Conservation (phyloP, 2,888 invertebrate genomes). For the Spicauda simplicius region DNA sequence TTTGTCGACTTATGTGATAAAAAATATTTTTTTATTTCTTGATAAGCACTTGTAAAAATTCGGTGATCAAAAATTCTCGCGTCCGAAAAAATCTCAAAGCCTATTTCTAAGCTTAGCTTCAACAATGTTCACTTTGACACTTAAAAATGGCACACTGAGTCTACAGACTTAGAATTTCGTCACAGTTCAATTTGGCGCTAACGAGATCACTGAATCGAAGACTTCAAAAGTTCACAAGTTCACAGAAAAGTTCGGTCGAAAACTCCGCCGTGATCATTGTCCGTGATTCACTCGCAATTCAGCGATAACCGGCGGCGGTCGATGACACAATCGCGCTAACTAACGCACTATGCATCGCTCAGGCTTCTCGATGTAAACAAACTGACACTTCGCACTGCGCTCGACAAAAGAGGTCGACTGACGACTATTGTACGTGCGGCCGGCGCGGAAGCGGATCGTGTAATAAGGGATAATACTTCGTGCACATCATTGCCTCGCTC, state of each 20-base stretch:
- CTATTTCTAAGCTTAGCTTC: slow-evolving; percentile 45
- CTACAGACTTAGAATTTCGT: slow-evolving; percentile 45
- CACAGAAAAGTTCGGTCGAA: slow-evolving; percentile 71
- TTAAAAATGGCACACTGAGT: slow-evolving; percentile 55
- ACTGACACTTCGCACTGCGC: slow-evolving; percentile 68
- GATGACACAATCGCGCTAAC: slow-evolving; percentile 79
- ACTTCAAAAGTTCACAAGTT: slow-evolving; percentile 69
- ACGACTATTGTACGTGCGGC: slow-evolving; percentile 79
- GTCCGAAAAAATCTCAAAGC: slow-evolving; percentile 45
- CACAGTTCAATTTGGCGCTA: slow-evolving; percentile 67
- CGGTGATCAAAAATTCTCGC: slow-evolving; percentile 44
- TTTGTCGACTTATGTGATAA: background rate
- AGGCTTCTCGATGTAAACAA: slow-evolving; percentile 77
- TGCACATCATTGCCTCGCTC: slow-evolving; percentile 82
- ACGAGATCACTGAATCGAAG: slow-evolving; percentile 57
- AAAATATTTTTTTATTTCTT: slow-evolving; percentile 1
- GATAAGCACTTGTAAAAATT: slow-evolving; percentile 21
- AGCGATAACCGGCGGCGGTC: slow-evolving; percentile 72
- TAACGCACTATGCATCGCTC: slow-evolving; percentile 76
- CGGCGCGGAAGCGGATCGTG: slow-evolving; percentile 77
- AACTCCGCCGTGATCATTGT: slow-evolving; percentile 67
- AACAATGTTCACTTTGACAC: slow-evolving; percentile 68
- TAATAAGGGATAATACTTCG: slow-evolving; percentile 83
- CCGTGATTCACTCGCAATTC: slow-evolving; percentile 73
- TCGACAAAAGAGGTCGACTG: slow-evolving; percentile 72